Evolutionary conservation across 1,140 invertebrate species (phyloP), one percentile per base, ranked within the genome.

Genomic region (Eurosta solidaginis): DNA sequence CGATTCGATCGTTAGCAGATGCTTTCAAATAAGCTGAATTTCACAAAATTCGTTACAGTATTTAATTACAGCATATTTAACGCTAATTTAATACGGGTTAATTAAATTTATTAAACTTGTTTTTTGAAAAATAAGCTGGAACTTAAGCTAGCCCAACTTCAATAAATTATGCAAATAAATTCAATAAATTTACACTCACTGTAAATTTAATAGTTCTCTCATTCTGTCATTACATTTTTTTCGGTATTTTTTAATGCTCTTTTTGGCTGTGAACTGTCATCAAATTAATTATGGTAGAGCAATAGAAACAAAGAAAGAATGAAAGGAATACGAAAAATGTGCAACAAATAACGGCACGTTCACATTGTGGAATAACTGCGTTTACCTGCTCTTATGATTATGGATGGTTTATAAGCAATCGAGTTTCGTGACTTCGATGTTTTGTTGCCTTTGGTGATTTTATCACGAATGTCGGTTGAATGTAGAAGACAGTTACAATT

Each of bases 111-210:
- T n/a, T n/a, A n/a, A n/a, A n/a, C n/a, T n/a, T n/a, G n/a, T n/a
- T n/a, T n/a, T n/a, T n/a, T n/a, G n/a, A n/a, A n/a, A n/a, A 63
- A 63, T 63, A 63, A 63, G 29, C 54, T n/a, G n/a, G n/a, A n/a
- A 63, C 29, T 29, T 63, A 3, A 68, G 9, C 59, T n/a, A n/a
- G 33, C 14, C 25, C 33, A 27, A 40, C 36, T 68, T 40, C 59
- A 68, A 68, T 68, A 68, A 68, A 68, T 68, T 68, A 68, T 68
- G 33, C 59, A 68, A 42, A 68, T 17, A 27, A 68, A 68, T 20
- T 68, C n/a, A n/a, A n/a, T n/a, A n/a, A n/a, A n/a, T n/a, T n/a
- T n/a, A n/a, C n/a, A n/a, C n/a, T n/a, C n/a, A n/a, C n/a, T n/a
- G n/a, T n/a, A n/a, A 33, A 40, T n/a, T 59, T 59, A 59, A 33